A percentile compares a stretch with the other conserved stretches of the same genome.
These are phyloP conservation scores for Periplaneta americana DNA, from an alignment of 1,140 invertebrate genomes.

Conservation along the genomic window DNA sequence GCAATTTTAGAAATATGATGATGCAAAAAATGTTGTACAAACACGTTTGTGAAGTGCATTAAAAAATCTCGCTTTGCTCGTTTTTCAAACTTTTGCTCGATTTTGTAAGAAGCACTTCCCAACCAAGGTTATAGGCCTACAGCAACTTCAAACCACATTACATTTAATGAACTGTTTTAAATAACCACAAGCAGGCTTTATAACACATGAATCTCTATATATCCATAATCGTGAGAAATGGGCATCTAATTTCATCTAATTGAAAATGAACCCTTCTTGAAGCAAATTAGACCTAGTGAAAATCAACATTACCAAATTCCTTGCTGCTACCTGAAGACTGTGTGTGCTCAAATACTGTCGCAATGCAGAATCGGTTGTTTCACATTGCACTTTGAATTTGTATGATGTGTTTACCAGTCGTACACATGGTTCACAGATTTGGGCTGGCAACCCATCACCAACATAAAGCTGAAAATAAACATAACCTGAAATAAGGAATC, in stretches of 20 bases:
- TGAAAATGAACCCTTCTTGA: too few species aligned
- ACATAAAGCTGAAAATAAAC: constrained; percentile 19
- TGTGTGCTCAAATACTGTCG: constrained; percentile 18
- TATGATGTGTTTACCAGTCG: constrained; percentile 16
- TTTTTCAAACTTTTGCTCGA: too few species aligned
- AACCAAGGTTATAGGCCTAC: too few species aligned
- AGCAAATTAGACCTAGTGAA: too few species aligned
- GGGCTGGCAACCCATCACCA: constrained; percentile 23
- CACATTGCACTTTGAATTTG: constrained; percentile 23
- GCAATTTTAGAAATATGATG: too few species aligned
- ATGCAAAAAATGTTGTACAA: too few species aligned
- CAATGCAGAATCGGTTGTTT: constrained; percentile 22
- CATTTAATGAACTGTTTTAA: too few species aligned
- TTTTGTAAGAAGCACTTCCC: too few species aligned
- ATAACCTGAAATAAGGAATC: not conserved
- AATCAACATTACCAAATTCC: not conserved
- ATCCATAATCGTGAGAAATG: not conserved
- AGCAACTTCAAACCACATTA: too few species aligned
- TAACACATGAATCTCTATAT: not conserved
- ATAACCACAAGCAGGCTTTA: not conserved
- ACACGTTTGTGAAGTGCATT: too few species aligned
- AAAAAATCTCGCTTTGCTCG: too few species aligned
- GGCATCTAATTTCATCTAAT: too few species aligned
- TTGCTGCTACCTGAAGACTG: not conserved
- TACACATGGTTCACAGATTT: constrained; percentile 22